Evolutionary conservation across 1,140 invertebrate species (phyloP).

Genomic region (Copidosoma floridanum): DNA sequence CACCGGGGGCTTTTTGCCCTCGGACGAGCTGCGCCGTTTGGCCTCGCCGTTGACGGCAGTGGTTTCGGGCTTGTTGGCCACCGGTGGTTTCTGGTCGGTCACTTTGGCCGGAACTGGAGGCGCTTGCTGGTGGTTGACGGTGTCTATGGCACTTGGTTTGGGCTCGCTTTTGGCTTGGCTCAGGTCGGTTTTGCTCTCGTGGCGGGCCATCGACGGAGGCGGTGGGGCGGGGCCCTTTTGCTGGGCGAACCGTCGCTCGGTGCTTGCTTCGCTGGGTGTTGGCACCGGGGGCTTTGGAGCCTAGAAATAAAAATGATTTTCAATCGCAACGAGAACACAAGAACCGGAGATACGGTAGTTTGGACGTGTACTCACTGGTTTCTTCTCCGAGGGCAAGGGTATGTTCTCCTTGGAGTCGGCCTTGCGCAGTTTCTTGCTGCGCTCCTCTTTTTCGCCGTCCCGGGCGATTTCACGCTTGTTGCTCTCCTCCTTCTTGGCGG

Average conservation of each 20-base stretch:
- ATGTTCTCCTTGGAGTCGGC: constrained; percentile 55
- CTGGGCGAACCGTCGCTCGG: constrained; percentile 49
- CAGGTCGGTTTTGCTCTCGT: constrained; percentile 43
- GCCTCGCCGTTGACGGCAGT: constrained; percentile 26
- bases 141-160: constrained; percentile 35
- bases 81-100: constrained; percentile 16
- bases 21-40: neutral
- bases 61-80: constrained; percentile 13
- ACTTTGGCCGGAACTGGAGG: too few species aligned
- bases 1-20: constrained; percentile 10
- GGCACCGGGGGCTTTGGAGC: constrained; percentile 54
- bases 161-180: constrained; percentile 13
- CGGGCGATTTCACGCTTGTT: constrained; percentile 55
- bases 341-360: too few species aligned
- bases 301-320: too few species aligned
- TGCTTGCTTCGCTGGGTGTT: constrained; percentile 36
- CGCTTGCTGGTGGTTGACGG: constrained; percentile 2
- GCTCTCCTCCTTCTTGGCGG: constrained; percentile 49
- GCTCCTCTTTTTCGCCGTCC: constrained; percentile 56
- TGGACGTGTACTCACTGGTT: constrained; percentile 56
- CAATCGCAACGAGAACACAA: too few species aligned
- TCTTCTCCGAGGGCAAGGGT: constrained; percentile 54
- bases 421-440: constrained; percentile 55
- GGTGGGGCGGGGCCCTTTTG: constrained; percentile 60
- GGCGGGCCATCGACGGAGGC: constrained; percentile 48